Base-by-base conservation (phyloP, 2,113 vertebrate genomes). In the Redunca redunca region DNA sequence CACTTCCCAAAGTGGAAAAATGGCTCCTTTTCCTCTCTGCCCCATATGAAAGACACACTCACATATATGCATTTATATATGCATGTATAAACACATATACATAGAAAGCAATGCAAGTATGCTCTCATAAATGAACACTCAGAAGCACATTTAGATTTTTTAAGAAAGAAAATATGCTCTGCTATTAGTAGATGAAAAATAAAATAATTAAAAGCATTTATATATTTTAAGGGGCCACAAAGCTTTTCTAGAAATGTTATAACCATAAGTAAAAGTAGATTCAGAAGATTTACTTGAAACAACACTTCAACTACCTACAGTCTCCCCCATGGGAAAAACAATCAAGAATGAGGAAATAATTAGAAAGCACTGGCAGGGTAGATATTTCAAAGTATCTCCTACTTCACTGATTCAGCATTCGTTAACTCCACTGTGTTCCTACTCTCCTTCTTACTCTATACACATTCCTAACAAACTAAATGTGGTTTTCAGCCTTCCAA, bases 211-310 rank as follows among this genome's bases (percentile, higher is more conserved):
- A 58, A 46, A 86, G 28, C 30, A 74, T 64, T 82, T 58, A 74
- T 55, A 21, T 64, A 90, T 94, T 55, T 67, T 82, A 23, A 53
- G 14, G 71, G 50, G 11, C 6, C 26, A 19, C 33, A 74, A 74
- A 89, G n/a, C 33, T 93, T 84, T 97, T 84, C 87, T 64, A 57
- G 53, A 94, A 90, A 89, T 74, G 48, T 78, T 74, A 74, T 15
- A 88, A 67, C n/a, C 55, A 77, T 28, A 53, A 94, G 52, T 80
- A 87, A 78, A 91, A 97, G 40, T 28, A 95, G 57, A 40, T 82
- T 58, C 55, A 67, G 88, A 92, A 94, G 77, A 82, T 64, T 85
- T 91, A 17, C 53, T 91, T 81, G 58, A 92, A 85, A 50, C 36
- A 82, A 88, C 2, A 77, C 25, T 53, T 82, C 74, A 33, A 23